Evolutionary conservation across 1,140 invertebrate genomes (phyloP), one percentile per base, ranked within the genome.

Genomic region (Aphaenogaster rudis): DNA sequence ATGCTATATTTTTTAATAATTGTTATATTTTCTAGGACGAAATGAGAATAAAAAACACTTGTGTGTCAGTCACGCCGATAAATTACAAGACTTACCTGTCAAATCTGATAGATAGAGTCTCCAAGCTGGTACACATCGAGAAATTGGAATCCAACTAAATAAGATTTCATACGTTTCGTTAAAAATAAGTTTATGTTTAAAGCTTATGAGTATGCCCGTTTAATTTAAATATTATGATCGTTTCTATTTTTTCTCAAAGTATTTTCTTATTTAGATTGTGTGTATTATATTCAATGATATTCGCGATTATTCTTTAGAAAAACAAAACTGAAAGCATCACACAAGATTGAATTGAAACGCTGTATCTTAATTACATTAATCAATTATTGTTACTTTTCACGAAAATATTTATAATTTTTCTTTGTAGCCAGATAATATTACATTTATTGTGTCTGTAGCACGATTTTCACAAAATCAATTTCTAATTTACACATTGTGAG

Each of bases 21-120:
- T 86, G 52, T n/a, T 66, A 67, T 61, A 42, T 76, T 89, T 95
- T 95, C 61, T 92, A 98, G 98, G 98, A 99, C 96, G 98, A 99
- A 96, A 96, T 96, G 66, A 96, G 98, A 77, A 94, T 99, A 63
- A 98, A 98, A 95, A 97, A 97, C 0, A 96, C 97, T 0, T 97
- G 98, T 28, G 93, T 97, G 57, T 96, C 96, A 63, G 96, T 97
- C 0, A 96, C 96, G 13, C 97, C 97, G 0, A 90, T 99, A 0
- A 97, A 99, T 95, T 97, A 97, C 92, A 97, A 97, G 88, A 97
- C 97, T 45, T 97, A 98, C 69, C 97, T 97, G 86, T 94, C 96
- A 33, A 96, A 97, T 93, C 95, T 99, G 8, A 93, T 98, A 5
- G 96, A 96, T 80, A 96, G 97, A 92, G 96, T 98, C 59, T 96